A percentile compares a stretch with the other conserved stretches of the same genome.
Conservation (phyloP, 2,888 invertebrate genomes). For the Pollenia amentaria region DNA sequence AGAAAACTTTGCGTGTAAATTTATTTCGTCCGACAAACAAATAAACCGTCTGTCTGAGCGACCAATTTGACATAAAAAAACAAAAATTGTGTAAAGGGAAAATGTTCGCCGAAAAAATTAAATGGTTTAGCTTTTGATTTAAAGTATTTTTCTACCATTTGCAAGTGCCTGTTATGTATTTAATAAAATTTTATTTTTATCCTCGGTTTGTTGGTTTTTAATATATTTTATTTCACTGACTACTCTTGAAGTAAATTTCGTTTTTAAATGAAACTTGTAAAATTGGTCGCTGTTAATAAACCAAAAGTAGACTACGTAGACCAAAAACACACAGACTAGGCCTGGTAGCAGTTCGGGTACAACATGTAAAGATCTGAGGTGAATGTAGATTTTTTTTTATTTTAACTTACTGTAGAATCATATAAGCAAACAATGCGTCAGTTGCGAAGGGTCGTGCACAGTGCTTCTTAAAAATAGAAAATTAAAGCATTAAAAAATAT, state of each 20-base stretch:
- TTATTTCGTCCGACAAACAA: conserved; percentile 20
- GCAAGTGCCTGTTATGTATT: conserved; percentile 36
- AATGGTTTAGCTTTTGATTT: conserved; percentile 8
- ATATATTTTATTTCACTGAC: neutral
- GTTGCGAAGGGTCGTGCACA: neutral
- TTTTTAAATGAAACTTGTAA: conserved; percentile 14
- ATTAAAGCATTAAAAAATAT: too few species aligned
- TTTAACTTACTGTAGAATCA: neutral
- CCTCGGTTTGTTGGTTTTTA: neutral
- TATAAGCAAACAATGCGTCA: neutral
- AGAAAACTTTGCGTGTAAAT: neutral
- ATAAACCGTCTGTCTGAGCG: conserved; percentile 15
- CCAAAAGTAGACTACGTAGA: neutral
- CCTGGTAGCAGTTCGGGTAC: too few species aligned
- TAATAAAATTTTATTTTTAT: conserved; percentile 10
- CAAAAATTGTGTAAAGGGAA: neutral
- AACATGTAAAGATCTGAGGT: neutral
- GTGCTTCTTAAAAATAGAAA: too few species aligned
- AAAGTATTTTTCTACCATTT: conserved; percentile 26
- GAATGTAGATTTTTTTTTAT: neutral
- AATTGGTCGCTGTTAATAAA: conserved; percentile 19
- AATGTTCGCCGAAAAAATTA: neutral
- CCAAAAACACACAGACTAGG: too few species aligned
- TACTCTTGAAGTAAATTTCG: conserved; percentile 14
- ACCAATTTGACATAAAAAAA: too few species aligned